Evolutionary conservation across 2,113 vertebrate genomes (phyloP).

Genomic region (Eurystomus gularis): DNA sequence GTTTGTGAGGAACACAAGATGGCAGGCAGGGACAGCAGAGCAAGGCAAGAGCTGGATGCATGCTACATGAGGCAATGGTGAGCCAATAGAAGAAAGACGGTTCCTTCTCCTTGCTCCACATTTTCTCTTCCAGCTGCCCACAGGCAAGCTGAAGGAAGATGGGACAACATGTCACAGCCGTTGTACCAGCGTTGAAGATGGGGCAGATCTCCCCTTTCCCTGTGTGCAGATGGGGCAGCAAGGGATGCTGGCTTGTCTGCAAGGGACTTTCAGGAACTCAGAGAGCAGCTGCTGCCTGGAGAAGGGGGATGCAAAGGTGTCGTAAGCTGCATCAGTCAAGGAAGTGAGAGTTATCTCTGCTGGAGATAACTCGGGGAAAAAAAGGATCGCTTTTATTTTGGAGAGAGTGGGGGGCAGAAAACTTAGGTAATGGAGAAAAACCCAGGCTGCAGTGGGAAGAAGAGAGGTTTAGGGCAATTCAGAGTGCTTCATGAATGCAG

Average conservation of each 20-base stretch:
- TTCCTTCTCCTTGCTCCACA: not conserved
- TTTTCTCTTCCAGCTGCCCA: not conserved
- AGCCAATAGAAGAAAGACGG: not conserved
- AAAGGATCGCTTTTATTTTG: not conserved
- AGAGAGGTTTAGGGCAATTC: not conserved
- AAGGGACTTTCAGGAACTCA: accelerated
- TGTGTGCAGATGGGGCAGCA: accelerated
- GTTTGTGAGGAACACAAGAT: not conserved
- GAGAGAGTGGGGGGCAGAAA: not conserved
- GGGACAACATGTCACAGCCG: accelerated
- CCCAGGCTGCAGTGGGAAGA: not conserved
- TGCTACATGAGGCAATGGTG: accelerated
- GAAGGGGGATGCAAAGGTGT: not conserved
- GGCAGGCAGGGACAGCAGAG: not conserved
- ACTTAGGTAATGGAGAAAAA: not conserved
- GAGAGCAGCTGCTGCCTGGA: not conserved
- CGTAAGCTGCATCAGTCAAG: not conserved
- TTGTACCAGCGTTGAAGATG: not conserved
- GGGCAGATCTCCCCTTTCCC: accelerated
- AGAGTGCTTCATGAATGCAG: accelerated
- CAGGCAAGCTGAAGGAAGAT: accelerated
- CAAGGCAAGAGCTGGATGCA: not conserved
- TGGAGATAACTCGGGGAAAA: not conserved
- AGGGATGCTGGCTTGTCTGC: not conserved
- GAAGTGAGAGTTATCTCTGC: not conserved